Base-by-base conservation (phyloP, 2,113 vertebrate genomes). In the Ammodytes marinus region DNA sequence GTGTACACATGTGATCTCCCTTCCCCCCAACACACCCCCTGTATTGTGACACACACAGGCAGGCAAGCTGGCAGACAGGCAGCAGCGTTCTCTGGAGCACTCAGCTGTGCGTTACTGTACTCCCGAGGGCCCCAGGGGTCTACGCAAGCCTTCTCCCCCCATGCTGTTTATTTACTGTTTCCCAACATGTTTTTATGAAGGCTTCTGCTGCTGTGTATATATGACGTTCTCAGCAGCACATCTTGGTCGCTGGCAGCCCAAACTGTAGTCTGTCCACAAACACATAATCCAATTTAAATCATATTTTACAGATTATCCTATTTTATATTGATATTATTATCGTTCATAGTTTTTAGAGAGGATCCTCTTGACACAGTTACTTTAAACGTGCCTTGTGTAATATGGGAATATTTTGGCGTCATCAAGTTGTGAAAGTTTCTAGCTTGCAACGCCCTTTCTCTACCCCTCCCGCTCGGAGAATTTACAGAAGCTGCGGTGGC, bases 51-150 rank as follows among this genome's bases (percentile, higher is more conserved):
- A 85, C 78, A 75, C 78, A 85, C 78, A 77, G 57, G 61, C 74
- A 45, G 79, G 74, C 45, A 17, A 68, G 70, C 79, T 75, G 79
- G 66, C 82, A 82, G 82, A 80, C 58, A 47, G 68, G 17, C 60
- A 64, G 66, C 74, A 45, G 27, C 52, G 35, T 71, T 74, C 84
- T 86, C 67, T n/a, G 45, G 75, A 82, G 88, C 70, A 12, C 83
- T 86, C 88, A 79, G 82, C 84, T 88, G 84, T 81, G 68, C 10
- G 35, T 65, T 84, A 86, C 88, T 88, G 85, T 88, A 92, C 81
- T 80, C 47, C 0, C 8, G 15, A 65, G 53, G 54, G 46, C 81
- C 88, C 76, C 0, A 47, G n/a, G 75, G 84, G 87, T 39, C 40
- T 43, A 17, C 4, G 0, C 79, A 59, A 74, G 74, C 60, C 67